These are phyloP conservation scores for Channa argus DNA, from an alignment of 2,113 vertebrate genomes.

Conservation along the genomic window DNA sequence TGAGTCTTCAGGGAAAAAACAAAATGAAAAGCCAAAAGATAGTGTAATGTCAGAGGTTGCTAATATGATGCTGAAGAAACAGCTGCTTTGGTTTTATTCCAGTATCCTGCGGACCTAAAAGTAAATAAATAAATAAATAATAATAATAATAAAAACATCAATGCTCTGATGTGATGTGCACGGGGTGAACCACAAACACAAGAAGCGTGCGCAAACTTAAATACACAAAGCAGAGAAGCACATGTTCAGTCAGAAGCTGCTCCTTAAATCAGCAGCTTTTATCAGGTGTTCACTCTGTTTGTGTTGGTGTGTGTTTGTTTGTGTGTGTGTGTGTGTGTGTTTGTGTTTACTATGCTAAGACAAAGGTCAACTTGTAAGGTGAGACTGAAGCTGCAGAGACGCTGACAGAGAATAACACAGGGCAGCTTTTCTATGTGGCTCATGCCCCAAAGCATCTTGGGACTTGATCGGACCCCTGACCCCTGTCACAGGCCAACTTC, in stretches of 20 bases:
- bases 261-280: not conserved
- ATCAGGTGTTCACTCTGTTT: not conserved
- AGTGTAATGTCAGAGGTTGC: no score
- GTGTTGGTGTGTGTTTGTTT: not conserved
- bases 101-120: not conserved
- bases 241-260: not conserved
- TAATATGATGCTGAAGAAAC: no score
- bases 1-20: no score
- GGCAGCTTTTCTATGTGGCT: slow-evolving; percentile 12
- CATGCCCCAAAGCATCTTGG: slow-evolving; percentile 41
- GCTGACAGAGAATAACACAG: slow-evolving; percentile 30
- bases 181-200: not conserved
- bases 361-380: slow-evolving; percentile 50
- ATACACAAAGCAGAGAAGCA: not conserved
- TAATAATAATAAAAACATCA: not conserved
- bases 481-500: not conserved
- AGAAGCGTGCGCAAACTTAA: not conserved
- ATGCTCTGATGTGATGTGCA: not conserved
- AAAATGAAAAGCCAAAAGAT: no score
- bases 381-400: slow-evolving; percentile 35
- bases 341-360: slow-evolving; percentile 14
- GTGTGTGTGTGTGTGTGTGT: not conserved
- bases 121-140: no score
- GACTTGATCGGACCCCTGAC: slow-evolving; percentile 37
- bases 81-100: not conserved